Conservation (phyloP, 2,888 invertebrate genomes). For the Diadegma fenestrale region DNA sequence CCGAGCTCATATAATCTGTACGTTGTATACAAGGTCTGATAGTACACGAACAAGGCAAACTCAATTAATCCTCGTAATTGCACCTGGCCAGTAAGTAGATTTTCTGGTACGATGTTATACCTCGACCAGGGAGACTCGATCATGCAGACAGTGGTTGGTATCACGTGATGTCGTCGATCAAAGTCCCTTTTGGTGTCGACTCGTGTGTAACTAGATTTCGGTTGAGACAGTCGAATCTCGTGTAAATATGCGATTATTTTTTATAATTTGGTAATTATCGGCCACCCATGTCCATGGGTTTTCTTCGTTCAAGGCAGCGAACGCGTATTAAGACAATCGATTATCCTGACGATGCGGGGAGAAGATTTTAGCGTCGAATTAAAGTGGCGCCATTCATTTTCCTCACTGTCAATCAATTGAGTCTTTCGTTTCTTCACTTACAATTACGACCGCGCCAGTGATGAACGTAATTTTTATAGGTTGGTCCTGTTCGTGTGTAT, state of each 20-base stretch:
- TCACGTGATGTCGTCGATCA: conserved; percentile 16
- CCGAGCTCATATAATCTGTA: neutral
- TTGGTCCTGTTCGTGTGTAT: conserved; percentile 14
- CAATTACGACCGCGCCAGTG: neutral
- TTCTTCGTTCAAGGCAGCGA: neutral
- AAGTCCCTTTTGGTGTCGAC: conserved; percentile 9
- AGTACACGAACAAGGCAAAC: conserved; percentile 54
- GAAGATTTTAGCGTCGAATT: neutral
- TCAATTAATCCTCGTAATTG: conserved; percentile 58
- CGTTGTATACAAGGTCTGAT: conserved; percentile 3
- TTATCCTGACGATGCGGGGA: neutral
- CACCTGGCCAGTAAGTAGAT: conserved; percentile 39
- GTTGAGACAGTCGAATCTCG: neutral
- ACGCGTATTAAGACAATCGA: neutral
- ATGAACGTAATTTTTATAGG: conserved; percentile 22
- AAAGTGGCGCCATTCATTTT: neutral
- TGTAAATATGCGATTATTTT: neutral
- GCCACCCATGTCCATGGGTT: neutral
- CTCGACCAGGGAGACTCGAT: conserved; percentile 15
- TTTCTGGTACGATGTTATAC: conserved; percentile 25
- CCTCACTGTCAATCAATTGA: conserved; percentile 17
- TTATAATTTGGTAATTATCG: neutral
- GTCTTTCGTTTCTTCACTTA: neutral
- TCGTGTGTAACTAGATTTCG: neutral
- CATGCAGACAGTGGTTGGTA: conserved; percentile 9